Base-by-base conservation (phyloP, 1,140 invertebrate species). In the Rhizoglyphus robini region DNA sequence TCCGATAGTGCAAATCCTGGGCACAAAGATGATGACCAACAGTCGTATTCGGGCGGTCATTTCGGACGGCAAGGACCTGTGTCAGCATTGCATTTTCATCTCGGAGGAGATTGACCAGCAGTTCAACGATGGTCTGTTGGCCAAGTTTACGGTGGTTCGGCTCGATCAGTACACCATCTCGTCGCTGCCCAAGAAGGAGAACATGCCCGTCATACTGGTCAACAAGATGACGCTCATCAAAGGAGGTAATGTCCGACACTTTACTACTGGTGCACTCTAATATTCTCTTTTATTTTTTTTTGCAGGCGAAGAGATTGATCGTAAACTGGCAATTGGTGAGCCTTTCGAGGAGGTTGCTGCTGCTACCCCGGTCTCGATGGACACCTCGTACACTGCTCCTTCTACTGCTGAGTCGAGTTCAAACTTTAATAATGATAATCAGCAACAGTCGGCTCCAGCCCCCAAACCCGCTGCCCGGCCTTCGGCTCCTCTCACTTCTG, bases 61-160 rank as follows among this genome's bases (percentile, higher is more conserved):
- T 4, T n/a, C 15, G 18, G 65, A 66, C 49, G 65, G 65, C 3
- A 15, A 23, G 15, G 29, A 31, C 13, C 1, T 20, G 23, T 58
- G 18, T 34, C 59, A 65, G 31, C 51, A 65, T 63, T 65, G 63
- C 27, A 65, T 65, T 20, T 62, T 64, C 8, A 20, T 32, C 2
- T 3, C n/a, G 3, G 57, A 66, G 27, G 34, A 47, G 20, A 63
- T 30, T 3, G 23, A n/a, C 13, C 8, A 4, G 31, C n/a, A 46
- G 72, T 79, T 90, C 64, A 79, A 82, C 1, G 79, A 81, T 20
- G 84, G 85, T 18, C 79, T 86, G 68, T 29, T 47, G 20, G 81
- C 81, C 3, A 85, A 86, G 67, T 83, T 81, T 72, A 82, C 87
- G 4, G 83, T 96, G 38, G 82, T 93, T 46, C 79, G 83, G 73